Conservation (phyloP, 2,797 vertebrate species). For the Valencia hispanica region DNA sequence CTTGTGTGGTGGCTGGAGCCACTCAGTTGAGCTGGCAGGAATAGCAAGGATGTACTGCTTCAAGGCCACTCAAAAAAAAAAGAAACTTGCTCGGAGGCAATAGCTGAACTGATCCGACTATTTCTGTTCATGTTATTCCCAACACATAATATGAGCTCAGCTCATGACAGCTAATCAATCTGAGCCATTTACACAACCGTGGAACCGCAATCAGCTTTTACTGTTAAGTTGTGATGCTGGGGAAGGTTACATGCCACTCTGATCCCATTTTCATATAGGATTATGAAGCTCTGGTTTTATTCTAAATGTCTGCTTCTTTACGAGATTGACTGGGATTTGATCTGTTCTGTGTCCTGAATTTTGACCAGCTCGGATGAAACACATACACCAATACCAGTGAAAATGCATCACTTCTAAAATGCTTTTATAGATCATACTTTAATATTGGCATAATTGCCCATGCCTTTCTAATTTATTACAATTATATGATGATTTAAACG, state of each 20-base stretch:
- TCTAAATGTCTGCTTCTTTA: constrained; percentile 9
- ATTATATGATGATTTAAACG: not conserved
- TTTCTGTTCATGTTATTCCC: constrained; percentile 20
- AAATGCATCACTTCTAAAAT: constrained; percentile 1
- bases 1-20: constrained; percentile 43
- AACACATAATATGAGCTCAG: constrained; percentile 29
- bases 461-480: not conserved
- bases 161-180: constrained; percentile 61
- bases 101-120: constrained; percentile 1
- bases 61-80: constrained; percentile 31
- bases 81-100: constrained; percentile 15
- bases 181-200: constrained; percentile 38
- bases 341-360: not conserved
- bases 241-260: constrained; percentile 11
- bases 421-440: not conserved
- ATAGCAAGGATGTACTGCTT: constrained; percentile 48
- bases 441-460: not conserved
- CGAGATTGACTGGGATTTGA: constrained; percentile 7
- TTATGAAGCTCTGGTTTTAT: constrained; percentile 18
- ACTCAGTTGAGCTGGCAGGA: constrained; percentile 57
- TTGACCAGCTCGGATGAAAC: constrained; percentile 3
- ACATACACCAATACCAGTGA: not conserved
- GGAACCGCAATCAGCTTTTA: constrained; percentile 39
- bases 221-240: constrained; percentile 15
- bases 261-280: constrained; percentile 19